Conservation (phyloP, 2,113 vertebrate species). For the Eleginops maclovinus region DNA sequence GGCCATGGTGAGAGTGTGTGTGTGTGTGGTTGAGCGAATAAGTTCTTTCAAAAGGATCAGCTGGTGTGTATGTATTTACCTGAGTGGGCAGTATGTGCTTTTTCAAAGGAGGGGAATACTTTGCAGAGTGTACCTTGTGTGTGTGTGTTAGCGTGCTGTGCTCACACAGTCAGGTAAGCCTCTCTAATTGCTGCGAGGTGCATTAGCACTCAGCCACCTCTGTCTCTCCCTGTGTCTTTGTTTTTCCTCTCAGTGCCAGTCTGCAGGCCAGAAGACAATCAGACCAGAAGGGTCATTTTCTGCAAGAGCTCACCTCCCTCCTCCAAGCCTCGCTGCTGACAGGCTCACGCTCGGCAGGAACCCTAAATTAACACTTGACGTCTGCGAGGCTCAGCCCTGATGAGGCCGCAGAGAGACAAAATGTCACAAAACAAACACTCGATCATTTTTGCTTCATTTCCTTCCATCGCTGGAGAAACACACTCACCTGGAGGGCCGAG, state of each 20-base stretch:
- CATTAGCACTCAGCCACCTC: conserved; percentile 82
- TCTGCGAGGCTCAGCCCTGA: conserved; percentile 86
- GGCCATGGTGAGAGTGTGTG: conserved; percentile 39
- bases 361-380: conserved; percentile 91
- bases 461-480: conserved; percentile 83
- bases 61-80: conserved; percentile 53
- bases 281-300: conserved; percentile 93
- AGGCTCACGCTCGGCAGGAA: conserved; percentile 90
- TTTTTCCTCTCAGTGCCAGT: conserved; percentile 85
- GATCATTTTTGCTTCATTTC: conserved; percentile 92
- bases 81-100: conserved; percentile 41
- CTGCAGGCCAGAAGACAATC: conserved; percentile 86
- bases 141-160: conserved; percentile 72
- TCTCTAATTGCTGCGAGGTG: conserved; percentile 84
- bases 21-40: conserved; percentile 36
- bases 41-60: conserved; percentile 53
- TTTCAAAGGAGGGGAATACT: conserved; percentile 14
- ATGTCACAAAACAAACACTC: conserved; percentile 91
- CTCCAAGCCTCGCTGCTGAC: conserved; percentile 85
- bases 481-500: conserved; percentile 88
- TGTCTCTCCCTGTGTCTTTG: conserved; percentile 68
- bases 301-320: conserved; percentile 90
- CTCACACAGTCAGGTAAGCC: conserved; percentile 77
- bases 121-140: conserved; percentile 60
- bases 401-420: conserved; percentile 83